Evolutionary conservation across 2,888 invertebrate genomes (phyloP).

Genomic region (Sceliomorpha sp.): DNA sequence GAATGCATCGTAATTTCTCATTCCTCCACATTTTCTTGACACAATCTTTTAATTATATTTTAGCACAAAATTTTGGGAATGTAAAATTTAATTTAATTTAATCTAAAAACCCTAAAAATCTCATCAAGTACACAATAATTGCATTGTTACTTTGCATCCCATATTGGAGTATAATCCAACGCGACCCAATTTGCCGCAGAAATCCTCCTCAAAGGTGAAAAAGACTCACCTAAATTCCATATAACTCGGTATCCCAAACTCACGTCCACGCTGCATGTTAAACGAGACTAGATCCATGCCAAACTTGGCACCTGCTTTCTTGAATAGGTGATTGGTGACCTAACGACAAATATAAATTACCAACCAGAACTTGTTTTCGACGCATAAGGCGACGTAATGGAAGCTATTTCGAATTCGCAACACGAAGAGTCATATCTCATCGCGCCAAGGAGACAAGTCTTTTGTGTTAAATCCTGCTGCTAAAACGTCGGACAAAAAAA

Average conservation of each 20-base stretch:
- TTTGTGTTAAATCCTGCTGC: not conserved
- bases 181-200: too few species aligned
- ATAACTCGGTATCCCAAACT: constrained; percentile 94
- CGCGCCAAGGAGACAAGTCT: not conserved
- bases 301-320: constrained; percentile 89
- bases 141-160: too few species aligned
- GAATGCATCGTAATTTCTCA: too few species aligned
- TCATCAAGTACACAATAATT: too few species aligned
- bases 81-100: too few species aligned
- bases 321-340: constrained; percentile 95
- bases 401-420: constrained; percentile 17
- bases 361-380: constrained; percentile 39
- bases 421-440: not conserved
- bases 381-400: constrained; percentile 31
- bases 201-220: too few species aligned
- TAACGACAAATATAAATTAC: constrained; percentile 81
- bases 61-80: too few species aligned
- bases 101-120: too few species aligned
- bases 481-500: not conserved
- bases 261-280: constrained; percentile 95
- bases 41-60: too few species aligned
- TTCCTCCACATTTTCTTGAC: too few species aligned
- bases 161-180: too few species aligned
- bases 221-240: constrained; percentile 88
- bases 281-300: constrained; percentile 95